These are phyloP conservation scores for Smithornis capensis DNA, from an alignment of 2,113 vertebrate genomes.

Conservation along the genomic window DNA sequence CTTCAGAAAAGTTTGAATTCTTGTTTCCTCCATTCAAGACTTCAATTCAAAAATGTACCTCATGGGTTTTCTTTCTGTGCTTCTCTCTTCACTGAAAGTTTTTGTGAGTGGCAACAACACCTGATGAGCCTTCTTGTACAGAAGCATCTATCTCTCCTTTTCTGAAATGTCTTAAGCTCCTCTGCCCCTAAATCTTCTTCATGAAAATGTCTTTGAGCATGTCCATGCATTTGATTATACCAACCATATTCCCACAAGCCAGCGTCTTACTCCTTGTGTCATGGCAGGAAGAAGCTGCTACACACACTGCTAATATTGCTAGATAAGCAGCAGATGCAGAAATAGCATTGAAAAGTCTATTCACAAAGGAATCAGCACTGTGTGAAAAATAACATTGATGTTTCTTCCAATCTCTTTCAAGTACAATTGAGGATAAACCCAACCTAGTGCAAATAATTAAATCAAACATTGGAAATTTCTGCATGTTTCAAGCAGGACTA, in stretches of 20 bases:
- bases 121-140: neutral
- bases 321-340: neutral
- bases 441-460: conserved; percentile 1
- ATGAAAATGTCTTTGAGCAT: neutral
- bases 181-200: neutral
- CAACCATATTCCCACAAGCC: neutral
- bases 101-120: neutral
- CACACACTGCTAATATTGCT: neutral
- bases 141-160: neutral
- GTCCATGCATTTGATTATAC: neutral
- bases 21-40: neutral
- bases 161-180: neutral
- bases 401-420: neutral
- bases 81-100: neutral
- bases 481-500: neutral
- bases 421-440: neutral
- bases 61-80: neutral
- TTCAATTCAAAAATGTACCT: neutral
- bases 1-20: neutral
- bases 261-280: neutral
- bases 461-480: neutral
- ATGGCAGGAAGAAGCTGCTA: neutral
- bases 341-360: neutral
- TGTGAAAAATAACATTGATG: neutral
- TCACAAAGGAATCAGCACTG: neutral